Evolutionary conservation across 2,888 invertebrate species (phyloP), one percentile per base, ranked within the genome.

Genomic region (Brachyptera risi): DNA sequence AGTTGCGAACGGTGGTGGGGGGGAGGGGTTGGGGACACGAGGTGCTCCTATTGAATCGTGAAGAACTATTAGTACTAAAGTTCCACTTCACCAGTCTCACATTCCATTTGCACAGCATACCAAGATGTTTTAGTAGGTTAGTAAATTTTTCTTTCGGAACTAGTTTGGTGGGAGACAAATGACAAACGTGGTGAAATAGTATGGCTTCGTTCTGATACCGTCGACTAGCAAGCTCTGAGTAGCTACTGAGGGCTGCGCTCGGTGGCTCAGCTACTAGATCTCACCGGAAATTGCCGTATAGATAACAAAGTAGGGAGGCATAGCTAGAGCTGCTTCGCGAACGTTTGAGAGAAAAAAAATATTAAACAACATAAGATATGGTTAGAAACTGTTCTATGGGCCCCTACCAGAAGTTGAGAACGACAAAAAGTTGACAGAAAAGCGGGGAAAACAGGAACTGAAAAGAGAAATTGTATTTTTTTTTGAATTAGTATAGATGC

Each of bases 281-380:
- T n/a, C n/a, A 31, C 37, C 35, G 54, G 54, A 54, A 54, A 54
- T 54, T 54, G 54, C 54, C 7, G 31, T 37, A 23, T 35, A 54
- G 54, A 54, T 54, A 54, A 54, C 54, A 9, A 23, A 54, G 37
- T 35, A 23, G 23, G 54, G 15, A n/a, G 35, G 21, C 37, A 31
- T 31, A n/a, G n/a, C n/a, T n/a, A n/a, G n/a, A n/a, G n/a, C n/a
- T n/a, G n/a, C 2, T 31, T 13, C 11, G 35, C 2, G 31, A 15
- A n/a, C 50, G 37, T 23, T 54, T 37, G 37, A 54, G 35, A 37
- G 19, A 37, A 23, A 54, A n/a, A 35, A 54, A 15, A 35, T 31
- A 5, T 5, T 37, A 31, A 35, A n/a, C n/a, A n/a, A n/a, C n/a
- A n/a, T 21, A 51, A 54, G 54, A 37, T 54, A 54, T 54, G 54